Evolutionary conservation across 2,113 vertebrate genomes (phyloP).

Genomic region (Emydocephalus ijimae): DNA sequence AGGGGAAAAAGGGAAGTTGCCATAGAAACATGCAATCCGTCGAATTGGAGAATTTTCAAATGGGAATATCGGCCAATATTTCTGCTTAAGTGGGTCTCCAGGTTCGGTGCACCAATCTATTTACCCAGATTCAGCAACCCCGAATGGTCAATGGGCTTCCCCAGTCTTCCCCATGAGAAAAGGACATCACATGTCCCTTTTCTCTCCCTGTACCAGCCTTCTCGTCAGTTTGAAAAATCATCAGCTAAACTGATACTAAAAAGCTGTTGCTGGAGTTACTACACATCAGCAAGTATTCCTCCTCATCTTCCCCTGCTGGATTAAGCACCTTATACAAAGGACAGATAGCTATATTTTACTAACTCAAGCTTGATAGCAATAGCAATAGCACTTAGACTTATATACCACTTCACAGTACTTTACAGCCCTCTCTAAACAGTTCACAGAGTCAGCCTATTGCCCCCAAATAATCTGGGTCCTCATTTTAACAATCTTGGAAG

Average conservation of each 20-base stretch:
- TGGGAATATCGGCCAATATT: conserved; percentile 74
- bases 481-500: too few relatives aligned
- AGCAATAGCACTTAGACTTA: too few relatives aligned
- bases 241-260: conserved; percentile 23
- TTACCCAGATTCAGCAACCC: conserved; percentile 6
- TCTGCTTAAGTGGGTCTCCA: conserved; percentile 70
- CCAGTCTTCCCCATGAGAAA: not conserved
- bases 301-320: conserved; percentile 5
- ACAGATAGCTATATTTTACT: conserved; percentile 45
- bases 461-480: too few relatives aligned
- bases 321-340: conserved; percentile 43
- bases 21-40: conserved; percentile 72
- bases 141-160: rapidly evolving
- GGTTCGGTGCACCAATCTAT: conserved; percentile 27
- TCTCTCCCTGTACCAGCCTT: not conserved
- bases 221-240: not conserved
- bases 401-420: too few relatives aligned
- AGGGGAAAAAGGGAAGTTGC: conserved; percentile 56
- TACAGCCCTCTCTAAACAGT: too few relatives aligned
- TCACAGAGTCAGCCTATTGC: too few relatives aligned
- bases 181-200: rapidly evolving
- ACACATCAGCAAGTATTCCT: conserved; percentile 8
- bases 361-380: conserved; percentile 4
- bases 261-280: conserved; percentile 50
- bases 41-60: conserved; percentile 51